Conservation (phyloP, 2,113 vertebrate genomes). For the Aix galericulata region DNA sequence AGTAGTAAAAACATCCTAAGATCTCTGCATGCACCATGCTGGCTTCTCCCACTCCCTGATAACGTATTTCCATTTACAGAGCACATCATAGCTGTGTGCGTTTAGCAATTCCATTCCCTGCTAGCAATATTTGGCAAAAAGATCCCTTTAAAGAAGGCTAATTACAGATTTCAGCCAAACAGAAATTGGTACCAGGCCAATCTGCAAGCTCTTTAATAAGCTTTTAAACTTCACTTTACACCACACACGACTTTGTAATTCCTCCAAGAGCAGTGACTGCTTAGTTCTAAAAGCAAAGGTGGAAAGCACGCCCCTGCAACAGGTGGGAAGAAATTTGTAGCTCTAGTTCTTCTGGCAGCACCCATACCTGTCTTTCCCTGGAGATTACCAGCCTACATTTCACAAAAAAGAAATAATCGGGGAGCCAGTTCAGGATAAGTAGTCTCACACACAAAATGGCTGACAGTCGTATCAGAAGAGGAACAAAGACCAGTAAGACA, state of each 20-base stretch:
- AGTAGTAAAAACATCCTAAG: neutral
- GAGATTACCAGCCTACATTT: neutral
- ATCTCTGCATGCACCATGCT: accelerated
- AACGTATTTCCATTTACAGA: neutral
- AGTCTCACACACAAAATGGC: accelerated
- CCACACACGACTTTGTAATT: neutral
- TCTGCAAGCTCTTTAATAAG: neutral
- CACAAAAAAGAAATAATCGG: neutral
- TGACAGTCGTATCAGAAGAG: neutral
- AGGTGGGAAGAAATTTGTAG: neutral
- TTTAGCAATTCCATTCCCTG: neutral
- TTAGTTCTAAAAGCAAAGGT: neutral
- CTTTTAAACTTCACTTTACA: neutral
- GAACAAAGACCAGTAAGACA: neutral
- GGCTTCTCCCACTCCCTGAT: neutral
- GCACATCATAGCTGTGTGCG: neutral
- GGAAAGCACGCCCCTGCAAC: neutral
- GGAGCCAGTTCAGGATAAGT: neutral
- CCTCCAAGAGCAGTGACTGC: neutral
- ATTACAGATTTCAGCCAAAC: conserved; percentile 12
- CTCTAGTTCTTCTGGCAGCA: neutral
- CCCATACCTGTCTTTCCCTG: neutral
- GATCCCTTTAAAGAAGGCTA: neutral
- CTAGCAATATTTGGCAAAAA: conserved; percentile 15
- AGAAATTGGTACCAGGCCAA: neutral